Conservation (phyloP, 2,797 vertebrate species). For the Darevskia nairensis region DNA sequence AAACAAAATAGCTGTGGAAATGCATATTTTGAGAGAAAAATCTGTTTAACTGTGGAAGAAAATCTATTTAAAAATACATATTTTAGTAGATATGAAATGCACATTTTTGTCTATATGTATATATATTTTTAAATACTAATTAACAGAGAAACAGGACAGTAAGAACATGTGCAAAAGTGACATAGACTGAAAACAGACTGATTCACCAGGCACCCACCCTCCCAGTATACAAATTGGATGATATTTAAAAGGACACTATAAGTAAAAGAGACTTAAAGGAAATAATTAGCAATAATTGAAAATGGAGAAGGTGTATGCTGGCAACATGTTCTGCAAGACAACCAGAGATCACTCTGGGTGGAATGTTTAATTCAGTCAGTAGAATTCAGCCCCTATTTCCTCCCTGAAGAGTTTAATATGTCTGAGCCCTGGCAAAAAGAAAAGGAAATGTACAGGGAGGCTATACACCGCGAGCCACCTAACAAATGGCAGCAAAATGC, state of each 20-base stretch:
- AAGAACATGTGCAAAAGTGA: neutral
- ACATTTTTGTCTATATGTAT: no score
- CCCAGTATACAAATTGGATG: slow-evolving; percentile 11
- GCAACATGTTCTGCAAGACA: neutral
- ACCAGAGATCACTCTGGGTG: slow-evolving; percentile 1
- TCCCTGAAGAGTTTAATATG: neutral
- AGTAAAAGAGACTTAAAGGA: neutral
- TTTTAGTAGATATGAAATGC: no score
- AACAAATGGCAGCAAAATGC: slow-evolving; percentile 24
- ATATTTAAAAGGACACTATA: neutral
- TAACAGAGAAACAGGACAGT: neutral
- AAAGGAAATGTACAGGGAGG: neutral
- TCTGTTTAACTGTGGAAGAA: neutral
- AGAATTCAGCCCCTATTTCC: slow-evolving; percentile 13
- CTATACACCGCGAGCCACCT: neutral
- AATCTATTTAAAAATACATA: neutral
- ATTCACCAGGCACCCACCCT: neutral
- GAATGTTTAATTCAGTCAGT: neutral
- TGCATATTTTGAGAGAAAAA: no score
- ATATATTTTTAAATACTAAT: neutral
- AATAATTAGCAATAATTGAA: slow-evolving; percentile 22
- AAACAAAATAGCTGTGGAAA: no score
- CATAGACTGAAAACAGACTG: neutral
- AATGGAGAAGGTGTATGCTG: neutral
- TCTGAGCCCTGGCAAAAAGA: neutral